Evolutionary conservation across 2,888 invertebrate species (phyloP).

Genomic region (Papilio protenor): DNA sequence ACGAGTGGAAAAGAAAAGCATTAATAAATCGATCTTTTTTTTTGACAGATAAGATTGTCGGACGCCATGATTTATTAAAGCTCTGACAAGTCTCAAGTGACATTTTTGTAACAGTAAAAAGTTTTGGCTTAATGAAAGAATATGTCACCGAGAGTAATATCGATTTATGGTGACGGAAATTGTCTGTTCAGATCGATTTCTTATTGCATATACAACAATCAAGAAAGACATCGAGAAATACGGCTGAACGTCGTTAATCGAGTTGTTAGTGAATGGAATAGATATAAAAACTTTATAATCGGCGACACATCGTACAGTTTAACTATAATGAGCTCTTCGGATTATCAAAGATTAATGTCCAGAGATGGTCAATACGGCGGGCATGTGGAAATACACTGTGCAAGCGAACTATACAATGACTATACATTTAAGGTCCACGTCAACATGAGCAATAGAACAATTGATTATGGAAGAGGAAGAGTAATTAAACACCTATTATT

Average conservation of each 20-base stretch:
- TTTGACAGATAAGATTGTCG: conserved; percentile 42
- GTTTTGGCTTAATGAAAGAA: conserved; percentile 43
- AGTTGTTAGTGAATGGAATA: conserved; percentile 69
- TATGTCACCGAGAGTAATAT: conserved; percentile 65
- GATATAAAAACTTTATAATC: conserved; percentile 75
- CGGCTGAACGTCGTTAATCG: conserved; percentile 66
- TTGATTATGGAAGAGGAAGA: conserved; percentile 71
- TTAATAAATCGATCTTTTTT: conserved; percentile 32
- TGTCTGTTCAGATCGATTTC: conserved; percentile 75
- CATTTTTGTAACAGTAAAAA: conserved; percentile 6
- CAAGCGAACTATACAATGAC: conserved; percentile 68
- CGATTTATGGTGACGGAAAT: conserved; percentile 75
- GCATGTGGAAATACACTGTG: conserved; percentile 73
- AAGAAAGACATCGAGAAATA: conserved; percentile 72
- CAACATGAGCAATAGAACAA: conserved; percentile 62
- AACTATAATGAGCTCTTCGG: conserved; percentile 55
- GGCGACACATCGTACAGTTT: conserved; percentile 72
- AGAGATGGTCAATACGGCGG: conserved; percentile 76
- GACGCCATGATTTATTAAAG: conserved; percentile 22
- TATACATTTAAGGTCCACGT: conserved; percentile 74
- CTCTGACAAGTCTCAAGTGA: conserved; percentile 22
- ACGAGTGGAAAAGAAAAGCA: background rate
- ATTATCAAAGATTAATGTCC: conserved; percentile 69
- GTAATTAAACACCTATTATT: conserved; percentile 70
- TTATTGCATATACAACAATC: conserved; percentile 68